Evolutionary conservation across 2,888 invertebrate species (phyloP), one percentile per base, ranked within the genome.

Genomic region (Agrochola circellaris): DNA sequence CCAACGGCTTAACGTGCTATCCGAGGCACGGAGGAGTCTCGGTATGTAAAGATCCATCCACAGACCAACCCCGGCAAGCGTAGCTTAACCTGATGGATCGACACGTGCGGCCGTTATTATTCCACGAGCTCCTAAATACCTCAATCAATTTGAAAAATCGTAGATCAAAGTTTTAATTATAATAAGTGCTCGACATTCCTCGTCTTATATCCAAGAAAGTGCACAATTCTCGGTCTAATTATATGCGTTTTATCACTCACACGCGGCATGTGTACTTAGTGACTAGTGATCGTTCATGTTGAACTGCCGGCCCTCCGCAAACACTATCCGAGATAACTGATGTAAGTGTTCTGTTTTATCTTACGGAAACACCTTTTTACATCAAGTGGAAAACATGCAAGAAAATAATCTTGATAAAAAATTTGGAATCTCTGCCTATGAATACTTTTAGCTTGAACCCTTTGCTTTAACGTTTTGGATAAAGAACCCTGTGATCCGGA

Each of bases 241-340:
- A 77, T 82, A 82, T 76, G 67, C 70, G 42, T 54, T 67, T 83
- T 83, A 83, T 86, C 86, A 69, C 42, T 38, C n/a, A 34, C 56
- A 26, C 13, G 42, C 5, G 54, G 13, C 73, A 67, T 60, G n/a
- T 42, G 23, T 60, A 58, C 5, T 13, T 11, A 11, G 9, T 42
- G 42, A n/a, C 42, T 17, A 56, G 60, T 72, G 58, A 82, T 85
- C 72, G 58, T 70, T 85, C 82, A 73, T 56, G 34, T 45, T 62
- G 48, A 51, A 45, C 45, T 7, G 23, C 1, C 64, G 20, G 73
- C 56, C 70, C 54, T 65, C 34, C 23, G n/a, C 42, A 82, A 75
- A 82, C 75, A 85, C 58, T 64, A 68, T 73, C 66, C n/a, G 9
- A 54, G 45, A 61, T 86, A 83, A 82, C 45, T 56, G 86, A 82